Evolutionary conservation across 2,797 vertebrate genomes (phyloP).

Genomic region (Lithobates pipiens): DNA sequence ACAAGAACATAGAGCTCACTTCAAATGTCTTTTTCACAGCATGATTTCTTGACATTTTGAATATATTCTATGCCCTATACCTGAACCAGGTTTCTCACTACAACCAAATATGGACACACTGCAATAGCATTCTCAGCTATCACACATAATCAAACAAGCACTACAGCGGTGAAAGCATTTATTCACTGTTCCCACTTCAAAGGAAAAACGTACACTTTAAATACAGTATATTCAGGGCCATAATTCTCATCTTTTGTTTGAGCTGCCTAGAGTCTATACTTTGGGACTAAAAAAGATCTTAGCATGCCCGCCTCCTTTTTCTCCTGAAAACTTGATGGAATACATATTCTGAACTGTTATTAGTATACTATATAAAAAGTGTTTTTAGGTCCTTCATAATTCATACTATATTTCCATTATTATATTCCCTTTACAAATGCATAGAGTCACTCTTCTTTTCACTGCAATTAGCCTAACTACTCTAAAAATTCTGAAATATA

Average conservation of each 20-base stretch:
- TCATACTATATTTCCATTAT: no score
- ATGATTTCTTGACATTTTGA: conserved; percentile 12
- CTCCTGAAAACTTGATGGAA: no score
- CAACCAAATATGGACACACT: conserved; percentile 42
- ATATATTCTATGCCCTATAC: conserved; percentile 35
- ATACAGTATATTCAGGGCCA: conserved; percentile 7
- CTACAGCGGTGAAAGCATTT: conserved; percentile 15
- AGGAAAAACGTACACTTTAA: conserved; percentile 16
- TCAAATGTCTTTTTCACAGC: conserved; percentile 49
- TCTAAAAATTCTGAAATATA: no score
- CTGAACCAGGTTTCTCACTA: conserved; percentile 19
- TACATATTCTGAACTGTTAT: no score
- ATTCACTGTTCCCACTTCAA: conserved; percentile 31
- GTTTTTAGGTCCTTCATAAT: no score
- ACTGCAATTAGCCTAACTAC: no score
- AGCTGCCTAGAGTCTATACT: not conserved
- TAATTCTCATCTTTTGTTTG: not conserved
- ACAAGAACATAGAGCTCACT: conserved; percentile 24
- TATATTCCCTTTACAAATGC: no score
- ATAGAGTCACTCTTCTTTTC: no score
- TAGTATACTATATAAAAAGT: no score
- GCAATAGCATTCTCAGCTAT: conserved; percentile 31
- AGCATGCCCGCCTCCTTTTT: not conserved
- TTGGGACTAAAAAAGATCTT: not conserved
- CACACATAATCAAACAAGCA: conserved; percentile 43